phyloP scores from a whole-genome alignment of 2,113 vertebrate genomes.

The Passer montanus region DNA sequence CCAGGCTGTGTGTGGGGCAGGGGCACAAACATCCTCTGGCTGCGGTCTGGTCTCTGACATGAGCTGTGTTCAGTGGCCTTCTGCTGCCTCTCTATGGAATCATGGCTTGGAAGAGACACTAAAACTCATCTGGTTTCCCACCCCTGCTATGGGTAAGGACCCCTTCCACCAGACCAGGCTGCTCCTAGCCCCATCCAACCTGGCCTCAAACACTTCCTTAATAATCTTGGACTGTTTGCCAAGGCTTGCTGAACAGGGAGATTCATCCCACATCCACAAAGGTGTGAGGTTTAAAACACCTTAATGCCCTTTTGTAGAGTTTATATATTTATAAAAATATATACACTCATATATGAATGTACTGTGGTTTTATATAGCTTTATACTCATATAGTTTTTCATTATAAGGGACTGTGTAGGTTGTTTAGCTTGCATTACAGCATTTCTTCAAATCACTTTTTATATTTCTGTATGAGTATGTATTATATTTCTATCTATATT shows the following conservation, averaged over 20 bases:
- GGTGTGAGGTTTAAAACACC: neutral
- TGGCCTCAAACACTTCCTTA: neutral
- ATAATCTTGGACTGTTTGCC: neutral
- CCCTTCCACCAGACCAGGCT: neutral
- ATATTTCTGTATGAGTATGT: neutral
- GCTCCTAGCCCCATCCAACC: neutral
- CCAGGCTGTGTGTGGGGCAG: neutral
- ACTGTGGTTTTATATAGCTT: neutral
- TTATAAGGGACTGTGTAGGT: neutral
- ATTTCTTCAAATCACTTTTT: neutral
- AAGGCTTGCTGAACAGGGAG: neutral
- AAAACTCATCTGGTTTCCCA: neutral
- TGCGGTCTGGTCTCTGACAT: neutral
- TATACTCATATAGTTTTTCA: neutral
- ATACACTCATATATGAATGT: neutral
- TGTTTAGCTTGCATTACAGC: neutral
- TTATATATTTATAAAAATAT: rapidly evolving
- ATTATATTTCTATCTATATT: neutral
- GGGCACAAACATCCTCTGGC: neutral
- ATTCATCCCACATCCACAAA: neutral
- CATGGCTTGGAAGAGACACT: neutral
- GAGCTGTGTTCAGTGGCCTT: rapidly evolving
- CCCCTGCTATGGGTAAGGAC: neutral
- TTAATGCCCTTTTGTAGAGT: neutral
- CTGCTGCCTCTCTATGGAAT: no score